Conservation (phyloP, 2,113 vertebrate species). For the Thryonomys swinderianus region DNA sequence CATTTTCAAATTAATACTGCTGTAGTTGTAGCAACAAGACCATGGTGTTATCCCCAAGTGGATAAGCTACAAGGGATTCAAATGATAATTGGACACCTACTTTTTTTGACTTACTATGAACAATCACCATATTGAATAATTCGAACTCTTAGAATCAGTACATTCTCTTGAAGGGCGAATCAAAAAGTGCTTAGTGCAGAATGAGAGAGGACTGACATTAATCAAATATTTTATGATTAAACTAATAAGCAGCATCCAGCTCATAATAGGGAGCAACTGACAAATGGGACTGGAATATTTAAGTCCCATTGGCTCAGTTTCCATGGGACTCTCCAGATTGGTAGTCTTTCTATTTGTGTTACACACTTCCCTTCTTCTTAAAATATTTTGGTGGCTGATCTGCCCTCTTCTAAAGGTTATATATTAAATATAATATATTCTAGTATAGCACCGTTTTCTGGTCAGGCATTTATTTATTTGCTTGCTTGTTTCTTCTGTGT, state of each 20-base stretch:
- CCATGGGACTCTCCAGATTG: background rate
- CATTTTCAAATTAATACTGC: background rate
- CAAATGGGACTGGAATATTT: background rate
- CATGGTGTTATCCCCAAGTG: background rate
- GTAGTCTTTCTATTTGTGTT: background rate
- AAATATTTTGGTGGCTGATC: background rate
- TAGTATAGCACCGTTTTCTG: background rate
- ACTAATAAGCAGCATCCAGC: background rate
- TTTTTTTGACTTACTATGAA: background rate
- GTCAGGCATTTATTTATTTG: conserved; percentile 3
- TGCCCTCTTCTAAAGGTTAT: background rate
- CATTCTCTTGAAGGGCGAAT: background rate
- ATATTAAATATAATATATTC: background rate
- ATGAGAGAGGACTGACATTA: conserved; percentile 51
- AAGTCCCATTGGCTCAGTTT: background rate
- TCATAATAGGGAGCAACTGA: background rate
- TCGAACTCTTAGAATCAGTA: background rate
- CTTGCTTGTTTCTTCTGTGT: background rate
- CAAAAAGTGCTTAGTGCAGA: background rate
- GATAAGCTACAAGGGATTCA: background rate
- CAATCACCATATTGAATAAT: background rate
- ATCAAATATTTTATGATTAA: conserved; percentile 40
- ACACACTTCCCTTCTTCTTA: background rate
- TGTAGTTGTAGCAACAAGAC: background rate
- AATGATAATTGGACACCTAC: background rate